phyloP scores from a whole-genome alignment of 1,140 invertebrate genomes.

The Rhopalosiphum padi region DNA sequence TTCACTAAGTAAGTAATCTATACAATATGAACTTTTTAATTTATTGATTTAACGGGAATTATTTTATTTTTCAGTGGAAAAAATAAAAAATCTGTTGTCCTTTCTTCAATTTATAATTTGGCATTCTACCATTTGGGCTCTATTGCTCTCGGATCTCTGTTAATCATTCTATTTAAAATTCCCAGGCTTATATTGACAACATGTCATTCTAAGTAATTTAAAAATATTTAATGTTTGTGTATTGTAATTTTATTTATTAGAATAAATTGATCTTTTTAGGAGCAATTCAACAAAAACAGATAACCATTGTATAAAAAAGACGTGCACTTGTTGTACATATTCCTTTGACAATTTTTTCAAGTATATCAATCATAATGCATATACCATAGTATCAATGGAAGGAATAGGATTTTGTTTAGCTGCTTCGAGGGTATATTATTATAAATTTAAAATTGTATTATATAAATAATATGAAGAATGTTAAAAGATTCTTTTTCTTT shows the following conservation, averaged over 20 bases:
- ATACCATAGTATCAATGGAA: conserved; percentile 87
- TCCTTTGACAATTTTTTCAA: conserved; percentile 89
- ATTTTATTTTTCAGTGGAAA: conserved; percentile 55
- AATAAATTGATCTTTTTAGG: background rate
- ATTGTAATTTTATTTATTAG: background rate
- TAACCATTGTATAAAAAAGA: conserved; percentile 67
- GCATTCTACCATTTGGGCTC: conserved; percentile 89
- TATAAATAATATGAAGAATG: background rate
- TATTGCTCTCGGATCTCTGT: conserved; percentile 86
- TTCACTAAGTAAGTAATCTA: conserved; percentile 72
- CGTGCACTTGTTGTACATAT: conserved; percentile 89
- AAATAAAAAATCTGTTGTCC: conserved; percentile 68
- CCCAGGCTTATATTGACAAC: conserved; percentile 87
- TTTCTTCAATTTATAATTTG: conserved; percentile 77
- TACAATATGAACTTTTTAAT: background rate
- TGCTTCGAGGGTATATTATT: conserved; percentile 74
- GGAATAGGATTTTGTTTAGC: conserved; percentile 84
- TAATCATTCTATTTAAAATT: conserved; percentile 90
- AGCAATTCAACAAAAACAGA: background rate
- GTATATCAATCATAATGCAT: conserved; percentile 92
- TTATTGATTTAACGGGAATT: background rate
- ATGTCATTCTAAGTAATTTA: conserved; percentile 80
- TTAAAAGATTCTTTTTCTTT: conserved; percentile 60
- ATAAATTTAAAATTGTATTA: background rate
- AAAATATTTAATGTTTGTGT: background rate